A percentile compares a stretch with the other conserved stretches of the same genome.
Conservation (phyloP, 2,113 vertebrate species). For the Apteryx owenii region DNA sequence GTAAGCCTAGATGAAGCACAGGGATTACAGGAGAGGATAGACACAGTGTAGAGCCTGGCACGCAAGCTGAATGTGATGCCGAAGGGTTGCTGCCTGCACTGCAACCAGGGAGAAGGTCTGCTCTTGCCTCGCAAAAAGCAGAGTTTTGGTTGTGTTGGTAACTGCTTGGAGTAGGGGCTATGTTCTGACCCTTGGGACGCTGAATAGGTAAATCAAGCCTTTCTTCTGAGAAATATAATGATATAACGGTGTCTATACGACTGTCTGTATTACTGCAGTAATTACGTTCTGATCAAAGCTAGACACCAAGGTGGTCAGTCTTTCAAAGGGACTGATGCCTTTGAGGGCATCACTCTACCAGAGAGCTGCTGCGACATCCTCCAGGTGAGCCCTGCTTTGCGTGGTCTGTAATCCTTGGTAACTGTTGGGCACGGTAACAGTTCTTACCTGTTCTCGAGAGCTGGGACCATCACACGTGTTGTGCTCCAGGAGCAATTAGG, state of each 20-base stretch:
- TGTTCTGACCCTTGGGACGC: background rate
- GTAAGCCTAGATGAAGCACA: rapidly evolving
- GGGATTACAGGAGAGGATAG: background rate
- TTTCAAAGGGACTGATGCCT: rapidly evolving
- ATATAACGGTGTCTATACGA: rapidly evolving
- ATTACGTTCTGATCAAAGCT: no score
- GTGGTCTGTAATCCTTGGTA: no score
- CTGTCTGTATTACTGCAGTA: rapidly evolving
- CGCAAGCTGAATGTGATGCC: background rate
- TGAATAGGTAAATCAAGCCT: background rate
- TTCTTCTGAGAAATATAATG: rapidly evolving
- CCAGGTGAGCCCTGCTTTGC: background rate
- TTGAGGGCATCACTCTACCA: rapidly evolving
- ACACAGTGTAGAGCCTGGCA: rapidly evolving
- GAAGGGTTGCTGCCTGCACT: rapidly evolving
- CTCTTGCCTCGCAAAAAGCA: rapidly evolving
- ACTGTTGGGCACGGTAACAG: rapidly evolving
- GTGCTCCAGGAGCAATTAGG: rapidly evolving
- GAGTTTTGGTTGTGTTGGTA: background rate
- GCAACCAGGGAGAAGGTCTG: no score
- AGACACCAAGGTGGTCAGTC: rapidly evolving
- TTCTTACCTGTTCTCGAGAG: background rate
- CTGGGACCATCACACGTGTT: rapidly evolving
- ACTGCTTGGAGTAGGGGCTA: rapidly evolving
- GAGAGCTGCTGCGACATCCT: rapidly evolving